Conservation (phyloP, 1,140 invertebrate genomes). For the Sminthurinus signatus region DNA sequence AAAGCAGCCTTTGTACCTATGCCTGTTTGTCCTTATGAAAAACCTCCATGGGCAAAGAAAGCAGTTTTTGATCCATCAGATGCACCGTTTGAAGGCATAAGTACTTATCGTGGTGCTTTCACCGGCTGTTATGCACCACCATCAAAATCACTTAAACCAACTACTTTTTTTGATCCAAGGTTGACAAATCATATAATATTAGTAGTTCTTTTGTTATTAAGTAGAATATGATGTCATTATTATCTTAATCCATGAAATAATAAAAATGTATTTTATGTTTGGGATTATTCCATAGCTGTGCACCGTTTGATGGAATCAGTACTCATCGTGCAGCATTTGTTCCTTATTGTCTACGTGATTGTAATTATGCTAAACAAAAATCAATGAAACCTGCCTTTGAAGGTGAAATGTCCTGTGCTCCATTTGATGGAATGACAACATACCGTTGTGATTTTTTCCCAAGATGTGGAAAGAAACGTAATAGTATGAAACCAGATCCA, state of each 20-base stretch:
- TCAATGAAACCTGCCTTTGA: conserved; percentile 7
- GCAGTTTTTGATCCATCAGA: conserved; percentile 22
- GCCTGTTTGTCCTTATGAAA: conserved; percentile 8
- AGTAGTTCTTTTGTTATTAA: too few relatives aligned
- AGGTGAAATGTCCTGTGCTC: conserved; percentile 20
- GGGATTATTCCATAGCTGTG: too few relatives aligned
- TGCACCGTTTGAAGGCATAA: conserved; percentile 24
- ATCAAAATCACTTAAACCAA: conserved; percentile 26
- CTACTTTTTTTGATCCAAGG: conserved; percentile 17
- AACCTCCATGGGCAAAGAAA: conserved; percentile 22
- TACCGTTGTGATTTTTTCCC: conserved; percentile 25
- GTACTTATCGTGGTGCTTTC: conserved; percentile 31
- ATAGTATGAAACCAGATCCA: conserved; percentile 13
- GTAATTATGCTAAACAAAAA: conserved; percentile 18
- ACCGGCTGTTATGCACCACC: conserved; percentile 13
- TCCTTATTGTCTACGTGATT: conserved; percentile 24
- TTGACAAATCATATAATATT: too few relatives aligned
- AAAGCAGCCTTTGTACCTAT: conserved; percentile 9
- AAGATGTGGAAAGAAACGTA: too few relatives aligned
- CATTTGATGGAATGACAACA: conserved; percentile 26
- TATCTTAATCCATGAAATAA: too few relatives aligned
- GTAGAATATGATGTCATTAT: too few relatives aligned
- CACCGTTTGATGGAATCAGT: conserved; percentile 25
- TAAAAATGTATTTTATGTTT: too few relatives aligned
- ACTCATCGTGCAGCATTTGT: conserved; percentile 24